These are phyloP conservation scores for Platycheirus albimanus DNA, from an alignment of 2,888 invertebrate species.

Conservation along the genomic window DNA sequence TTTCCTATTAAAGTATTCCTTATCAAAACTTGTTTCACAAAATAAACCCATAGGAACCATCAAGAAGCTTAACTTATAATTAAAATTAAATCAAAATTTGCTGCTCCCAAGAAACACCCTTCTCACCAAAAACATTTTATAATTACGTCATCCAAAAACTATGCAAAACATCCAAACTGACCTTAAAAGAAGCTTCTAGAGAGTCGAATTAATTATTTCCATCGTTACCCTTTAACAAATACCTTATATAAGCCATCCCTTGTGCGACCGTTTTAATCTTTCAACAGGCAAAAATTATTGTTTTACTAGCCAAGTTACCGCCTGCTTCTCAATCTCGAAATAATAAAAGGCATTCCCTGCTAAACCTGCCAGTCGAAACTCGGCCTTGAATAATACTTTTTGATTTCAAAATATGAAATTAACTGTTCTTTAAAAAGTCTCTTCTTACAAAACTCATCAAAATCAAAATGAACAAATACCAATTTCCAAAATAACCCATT, in stretches of 20 bases:
- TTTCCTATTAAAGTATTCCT: too few relatives aligned
- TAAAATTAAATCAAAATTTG: constrained; percentile 12
- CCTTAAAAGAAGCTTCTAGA: constrained; percentile 28
- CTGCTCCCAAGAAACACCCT: background rate
- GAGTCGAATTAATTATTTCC: constrained; percentile 31
- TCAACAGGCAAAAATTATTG: constrained; percentile 9
- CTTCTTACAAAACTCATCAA: background rate
- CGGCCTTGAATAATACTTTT: constrained; percentile 5
- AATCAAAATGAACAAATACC: background rate
- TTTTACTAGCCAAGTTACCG: background rate
- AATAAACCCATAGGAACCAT: too few relatives aligned
- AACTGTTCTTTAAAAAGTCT: too few relatives aligned
- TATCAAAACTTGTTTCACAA: too few relatives aligned
- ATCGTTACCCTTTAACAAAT: constrained; percentile 15
- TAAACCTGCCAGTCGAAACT: background rate
- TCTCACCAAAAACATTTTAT: constrained; percentile 23
- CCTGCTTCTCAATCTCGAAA: too few relatives aligned
- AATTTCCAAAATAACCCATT: background rate
- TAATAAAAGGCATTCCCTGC: background rate
- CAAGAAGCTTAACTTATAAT: background rate
- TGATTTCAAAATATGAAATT: background rate
- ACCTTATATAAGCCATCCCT: background rate
- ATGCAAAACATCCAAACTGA: constrained; percentile 50
- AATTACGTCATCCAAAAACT: constrained; percentile 51
- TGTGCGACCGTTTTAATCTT: constrained; percentile 16